These are phyloP conservation scores for Melanostoma mellinum DNA, from an alignment of 2,888 invertebrate genomes.

Conservation along the genomic window DNA sequence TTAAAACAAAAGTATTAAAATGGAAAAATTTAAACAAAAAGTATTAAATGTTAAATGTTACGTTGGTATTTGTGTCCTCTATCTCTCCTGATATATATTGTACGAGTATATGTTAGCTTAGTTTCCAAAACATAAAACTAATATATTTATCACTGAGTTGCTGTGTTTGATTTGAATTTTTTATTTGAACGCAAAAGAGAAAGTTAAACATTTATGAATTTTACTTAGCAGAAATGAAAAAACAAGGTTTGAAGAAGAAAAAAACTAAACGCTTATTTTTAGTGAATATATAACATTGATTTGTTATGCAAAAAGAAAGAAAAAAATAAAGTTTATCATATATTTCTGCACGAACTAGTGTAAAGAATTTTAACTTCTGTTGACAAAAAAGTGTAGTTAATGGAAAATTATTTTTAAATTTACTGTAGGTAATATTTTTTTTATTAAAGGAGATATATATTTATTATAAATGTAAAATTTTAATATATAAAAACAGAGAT, in stretches of 20 bases:
- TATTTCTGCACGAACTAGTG: constrained; percentile 63
- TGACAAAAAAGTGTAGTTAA: constrained; percentile 65
- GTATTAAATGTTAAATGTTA: constrained; percentile 74
- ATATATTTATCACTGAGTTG: constrained; percentile 75
- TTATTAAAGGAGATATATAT: constrained; percentile 67
- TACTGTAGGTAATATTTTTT: constrained; percentile 70
- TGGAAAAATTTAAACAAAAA: constrained; percentile 66
- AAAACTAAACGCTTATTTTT: constrained; percentile 59
- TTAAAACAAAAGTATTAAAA: constrained; percentile 71
- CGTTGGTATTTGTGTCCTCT: constrained; percentile 74
- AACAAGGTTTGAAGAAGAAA: constrained; percentile 32
- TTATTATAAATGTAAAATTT: constrained; percentile 70
- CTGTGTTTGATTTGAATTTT: constrained; percentile 74
- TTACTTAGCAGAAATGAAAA: constrained; percentile 13
- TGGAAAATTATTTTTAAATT: constrained; percentile 63
- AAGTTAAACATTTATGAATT: constrained; percentile 61
- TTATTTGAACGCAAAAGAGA: constrained; percentile 62
- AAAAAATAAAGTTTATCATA: constrained; percentile 29
- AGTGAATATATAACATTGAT: constrained; percentile 35
- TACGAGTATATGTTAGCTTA: constrained; percentile 32
- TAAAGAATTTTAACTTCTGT: constrained; percentile 66
- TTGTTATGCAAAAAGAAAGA: constrained; percentile 47
- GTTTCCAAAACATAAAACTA: constrained; percentile 69
- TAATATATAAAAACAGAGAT: constrained; percentile 37
- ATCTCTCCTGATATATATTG: constrained; percentile 52